Evolutionary conservation across 2,888 invertebrate genomes (phyloP).

Genomic region (Pollenia griseotomentosa): DNA sequence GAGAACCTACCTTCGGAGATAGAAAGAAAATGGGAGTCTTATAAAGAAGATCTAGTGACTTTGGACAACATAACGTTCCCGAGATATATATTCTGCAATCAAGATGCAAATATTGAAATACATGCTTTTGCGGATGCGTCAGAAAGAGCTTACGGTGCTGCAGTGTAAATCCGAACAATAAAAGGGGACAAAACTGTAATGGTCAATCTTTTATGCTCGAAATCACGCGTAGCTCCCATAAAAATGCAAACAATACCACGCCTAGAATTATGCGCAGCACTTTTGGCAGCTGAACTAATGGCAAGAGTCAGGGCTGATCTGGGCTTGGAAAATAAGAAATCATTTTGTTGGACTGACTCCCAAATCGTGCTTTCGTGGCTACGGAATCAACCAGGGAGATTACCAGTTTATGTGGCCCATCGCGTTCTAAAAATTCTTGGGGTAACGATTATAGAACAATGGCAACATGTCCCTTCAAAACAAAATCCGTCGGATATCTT

Average conservation of each 20-base stretch:
- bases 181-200: not conserved
- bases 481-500: no score
- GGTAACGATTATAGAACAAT: not conserved
- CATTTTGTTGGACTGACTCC: no score
- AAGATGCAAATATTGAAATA: constrained; percentile 8
- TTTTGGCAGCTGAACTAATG: no score
- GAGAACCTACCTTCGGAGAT: no score
- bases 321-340: no score
- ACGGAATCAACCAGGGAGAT: no score
- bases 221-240: not conserved
- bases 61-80: not conserved
- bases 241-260: not conserved
- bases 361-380: no score
- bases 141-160: constrained; percentile 1
- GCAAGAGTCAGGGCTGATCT: no score
- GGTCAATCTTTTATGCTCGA: not conserved
- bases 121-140: constrained; percentile 19
- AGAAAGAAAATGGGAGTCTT: no score
- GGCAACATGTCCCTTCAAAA: not conserved
- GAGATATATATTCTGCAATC: not conserved
- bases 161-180: not conserved
- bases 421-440: not conserved
- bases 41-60: no score
- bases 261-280: not conserved
- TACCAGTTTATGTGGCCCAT: not conserved